Conservation (phyloP, 1,140 invertebrate species). For the Drosophila insularis region DNA sequence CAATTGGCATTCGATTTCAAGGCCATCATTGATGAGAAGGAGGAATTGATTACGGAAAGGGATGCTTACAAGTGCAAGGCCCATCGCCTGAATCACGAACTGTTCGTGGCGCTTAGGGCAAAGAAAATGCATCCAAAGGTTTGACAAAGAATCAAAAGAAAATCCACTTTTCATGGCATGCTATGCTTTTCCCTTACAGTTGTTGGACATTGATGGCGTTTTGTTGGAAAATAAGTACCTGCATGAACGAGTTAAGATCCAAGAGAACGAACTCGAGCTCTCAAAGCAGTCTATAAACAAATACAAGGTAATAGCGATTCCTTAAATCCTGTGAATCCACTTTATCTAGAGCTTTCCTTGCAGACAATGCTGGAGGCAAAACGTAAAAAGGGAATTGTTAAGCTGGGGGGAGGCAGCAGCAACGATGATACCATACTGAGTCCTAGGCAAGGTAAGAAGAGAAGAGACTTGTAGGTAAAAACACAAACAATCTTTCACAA, state of each 20-base stretch:
- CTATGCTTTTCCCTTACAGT: slow-evolving; percentile 65
- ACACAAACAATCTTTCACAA: not conserved
- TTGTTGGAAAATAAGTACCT: slow-evolving; percentile 93
- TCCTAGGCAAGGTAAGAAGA: slow-evolving; percentile 84
- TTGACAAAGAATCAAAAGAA: not conserved
- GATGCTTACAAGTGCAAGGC: slow-evolving; percentile 94
- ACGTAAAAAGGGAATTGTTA: slow-evolving; percentile 85
- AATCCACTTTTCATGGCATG: not conserved
- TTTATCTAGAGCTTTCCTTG: not conserved
- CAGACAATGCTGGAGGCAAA: slow-evolving; percentile 86
- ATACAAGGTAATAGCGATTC: slow-evolving; percentile 85
- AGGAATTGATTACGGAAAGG: slow-evolving; percentile 90
- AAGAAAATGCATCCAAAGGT: slow-evolving; percentile 81
- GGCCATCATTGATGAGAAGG: slow-evolving; percentile 92
- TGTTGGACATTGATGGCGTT: slow-evolving; percentile 91
- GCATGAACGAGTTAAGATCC: slow-evolving; percentile 90
- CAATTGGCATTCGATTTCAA: slow-evolving; percentile 87
- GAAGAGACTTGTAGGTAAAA: not conserved
- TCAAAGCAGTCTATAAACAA: slow-evolving; percentile 87
- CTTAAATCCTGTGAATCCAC: not conserved
- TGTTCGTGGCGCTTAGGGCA: slow-evolving; percentile 88
- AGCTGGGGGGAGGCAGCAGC: slow-evolving; percentile 82
- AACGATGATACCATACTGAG: slow-evolving; percentile 84
- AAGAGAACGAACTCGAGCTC: slow-evolving; percentile 91
- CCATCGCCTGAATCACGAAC: slow-evolving; percentile 91